Evolutionary conservation across 2,888 invertebrate genomes (phyloP).

Genomic region (Agapostemon virescens): DNA sequence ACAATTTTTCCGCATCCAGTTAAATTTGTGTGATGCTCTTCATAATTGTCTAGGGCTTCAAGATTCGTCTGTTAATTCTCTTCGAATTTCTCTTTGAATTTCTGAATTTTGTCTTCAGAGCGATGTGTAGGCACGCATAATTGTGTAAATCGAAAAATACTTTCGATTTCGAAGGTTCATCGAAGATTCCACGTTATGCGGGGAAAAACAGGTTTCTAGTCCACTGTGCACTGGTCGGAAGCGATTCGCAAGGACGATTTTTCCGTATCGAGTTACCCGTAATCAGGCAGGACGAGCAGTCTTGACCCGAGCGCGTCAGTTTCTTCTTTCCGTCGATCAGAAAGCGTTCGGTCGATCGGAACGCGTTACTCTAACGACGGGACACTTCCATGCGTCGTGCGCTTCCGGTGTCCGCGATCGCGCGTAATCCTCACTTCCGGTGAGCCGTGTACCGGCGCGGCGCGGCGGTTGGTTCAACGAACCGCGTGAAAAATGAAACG

Average conservation of each 20-base stretch:
- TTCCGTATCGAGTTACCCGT: neutral
- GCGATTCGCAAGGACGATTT: neutral
- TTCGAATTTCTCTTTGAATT: no score
- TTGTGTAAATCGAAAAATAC: no score
- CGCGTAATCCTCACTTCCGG: constrained; percentile 53
- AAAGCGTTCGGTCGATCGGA: constrained; percentile 16
- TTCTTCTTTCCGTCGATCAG: neutral
- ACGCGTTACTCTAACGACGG: constrained; percentile 21
- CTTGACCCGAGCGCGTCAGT: neutral
- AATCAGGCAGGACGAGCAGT: neutral
- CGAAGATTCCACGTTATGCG: no score
- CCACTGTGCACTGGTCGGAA: neutral
- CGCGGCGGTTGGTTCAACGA: constrained; percentile 46
- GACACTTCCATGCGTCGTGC: neutral
- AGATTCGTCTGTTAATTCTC: no score
- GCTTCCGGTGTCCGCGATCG: constrained; percentile 22
- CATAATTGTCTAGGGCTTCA: no score
- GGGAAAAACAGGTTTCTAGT: neutral
- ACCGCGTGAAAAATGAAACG: constrained; percentile 50
- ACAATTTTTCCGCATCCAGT: no score
- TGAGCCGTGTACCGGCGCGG: neutral
- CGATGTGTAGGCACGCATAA: no score
- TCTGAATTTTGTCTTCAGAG: no score
- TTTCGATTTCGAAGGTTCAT: no score
- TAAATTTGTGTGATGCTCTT: no score